These are phyloP conservation scores for Pterophyllum scalare DNA, from an alignment of 2,113 vertebrate species.

Conservation along the genomic window DNA sequence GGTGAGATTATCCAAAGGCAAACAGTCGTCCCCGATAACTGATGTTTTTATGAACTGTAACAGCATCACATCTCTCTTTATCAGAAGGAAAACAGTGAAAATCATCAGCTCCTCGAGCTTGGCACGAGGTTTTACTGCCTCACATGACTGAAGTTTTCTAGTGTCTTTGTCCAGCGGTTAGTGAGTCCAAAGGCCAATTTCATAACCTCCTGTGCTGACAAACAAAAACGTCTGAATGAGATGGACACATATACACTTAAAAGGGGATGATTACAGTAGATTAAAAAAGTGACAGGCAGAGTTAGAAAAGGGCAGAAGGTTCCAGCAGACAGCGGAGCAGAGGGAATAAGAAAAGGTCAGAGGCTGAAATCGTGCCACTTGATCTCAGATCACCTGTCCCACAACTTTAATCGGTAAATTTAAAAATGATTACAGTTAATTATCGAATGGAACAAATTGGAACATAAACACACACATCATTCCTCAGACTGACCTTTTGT, in stretches of 20 bases:
- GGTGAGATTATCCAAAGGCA: slow-evolving; percentile 14
- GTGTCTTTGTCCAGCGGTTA: background rate
- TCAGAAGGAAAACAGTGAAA: slow-evolving; percentile 31
- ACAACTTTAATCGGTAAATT: too few species aligned
- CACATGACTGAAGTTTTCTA: background rate
- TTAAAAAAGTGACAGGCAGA: background rate
- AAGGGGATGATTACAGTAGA: background rate
- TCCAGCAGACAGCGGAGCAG: background rate
- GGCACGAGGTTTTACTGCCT: background rate
- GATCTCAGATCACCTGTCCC: too few species aligned
- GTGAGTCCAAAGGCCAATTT: background rate
- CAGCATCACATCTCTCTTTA: background rate
- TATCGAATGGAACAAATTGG: too few species aligned
- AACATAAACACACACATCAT: too few species aligned
- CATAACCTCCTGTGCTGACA: background rate
- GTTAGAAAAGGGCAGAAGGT: background rate
- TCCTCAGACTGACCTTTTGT: too few species aligned
- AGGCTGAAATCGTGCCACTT: too few species aligned
- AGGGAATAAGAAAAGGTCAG: too few species aligned
- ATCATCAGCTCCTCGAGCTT: background rate
- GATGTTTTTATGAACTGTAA: slow-evolving; percentile 5
- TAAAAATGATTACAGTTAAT: too few species aligned
- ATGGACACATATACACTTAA: background rate
- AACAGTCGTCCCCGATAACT: slow-evolving; percentile 3
- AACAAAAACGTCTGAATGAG: background rate